Evolutionary conservation across 2,888 invertebrate genomes (phyloP).

Genomic region (Drosophila fungiperda): DNA sequence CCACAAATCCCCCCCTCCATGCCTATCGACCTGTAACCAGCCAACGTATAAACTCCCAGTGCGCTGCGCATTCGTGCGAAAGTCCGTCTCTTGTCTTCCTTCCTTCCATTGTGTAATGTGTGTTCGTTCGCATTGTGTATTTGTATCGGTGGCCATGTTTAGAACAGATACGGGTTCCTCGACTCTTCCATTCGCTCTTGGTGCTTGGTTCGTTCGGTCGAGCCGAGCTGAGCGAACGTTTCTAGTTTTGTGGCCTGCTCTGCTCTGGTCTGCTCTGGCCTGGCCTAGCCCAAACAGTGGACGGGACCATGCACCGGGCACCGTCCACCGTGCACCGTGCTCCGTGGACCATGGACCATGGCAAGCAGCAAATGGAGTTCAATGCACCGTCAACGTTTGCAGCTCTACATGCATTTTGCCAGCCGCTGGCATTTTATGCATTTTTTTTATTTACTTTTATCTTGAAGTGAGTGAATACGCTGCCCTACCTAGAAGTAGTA

Average conservation of each 20-base stretch:
- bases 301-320: conserved; percentile 13
- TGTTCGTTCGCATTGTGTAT: conserved; percentile 67
- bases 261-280: conserved; percentile 7
- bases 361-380: conserved; percentile 50
- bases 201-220: conserved; percentile 36
- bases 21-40: not conserved
- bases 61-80: conserved; percentile 73
- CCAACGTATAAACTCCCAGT: conserved; percentile 10
- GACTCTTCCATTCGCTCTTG: conserved; percentile 23
- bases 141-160: conserved; percentile 63
- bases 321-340: not conserved
- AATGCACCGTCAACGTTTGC: conserved; percentile 64
- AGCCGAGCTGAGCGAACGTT: conserved; percentile 39
- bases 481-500: conserved; percentile 49
- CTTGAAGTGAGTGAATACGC: conserved; percentile 60
- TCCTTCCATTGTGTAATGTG: conserved; percentile 49
- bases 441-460: conserved; percentile 78
- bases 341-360: conserved; percentile 33
- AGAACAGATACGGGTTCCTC: conserved; percentile 65
- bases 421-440: conserved; percentile 77
- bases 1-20: not conserved
- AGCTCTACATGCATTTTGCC: conserved; percentile 68
- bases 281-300: conserved; percentile 45
- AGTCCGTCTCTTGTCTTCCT: conserved; percentile 53
- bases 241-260: conserved; percentile 57